Evolutionary conservation across 1,140 invertebrate genomes (phyloP).

Genomic region (Drosophila azteca): DNA sequence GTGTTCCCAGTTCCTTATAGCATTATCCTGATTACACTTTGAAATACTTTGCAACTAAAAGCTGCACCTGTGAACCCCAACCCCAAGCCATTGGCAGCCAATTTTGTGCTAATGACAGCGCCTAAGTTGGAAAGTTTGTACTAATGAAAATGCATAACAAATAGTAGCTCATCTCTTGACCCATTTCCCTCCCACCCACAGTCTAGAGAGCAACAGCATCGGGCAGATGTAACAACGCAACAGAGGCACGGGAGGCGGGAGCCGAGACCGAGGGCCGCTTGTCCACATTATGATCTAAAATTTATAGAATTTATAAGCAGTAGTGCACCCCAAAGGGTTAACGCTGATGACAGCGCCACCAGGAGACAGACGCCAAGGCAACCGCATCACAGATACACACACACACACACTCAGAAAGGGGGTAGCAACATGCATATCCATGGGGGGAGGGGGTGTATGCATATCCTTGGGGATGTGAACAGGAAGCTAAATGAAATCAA

Average conservation of each 20-base stretch:
- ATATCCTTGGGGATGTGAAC: background rate
- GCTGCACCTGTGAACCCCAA: background rate
- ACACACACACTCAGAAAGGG: background rate
- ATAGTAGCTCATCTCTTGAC: slow-evolving; percentile 39
- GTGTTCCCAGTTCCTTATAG: background rate
- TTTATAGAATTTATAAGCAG: slow-evolving; percentile 80
- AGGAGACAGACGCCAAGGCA: slow-evolving; percentile 27
- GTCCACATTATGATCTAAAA: slow-evolving; percentile 78
- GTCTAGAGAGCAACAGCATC: slow-evolving; percentile 7
- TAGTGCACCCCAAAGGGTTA: slow-evolving; percentile 60
- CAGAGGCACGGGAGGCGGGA: background rate
- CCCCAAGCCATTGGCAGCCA: slow-evolving; percentile 1
- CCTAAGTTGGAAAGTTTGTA: slow-evolving; percentile 49
- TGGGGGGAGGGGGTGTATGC: too few relatives aligned
- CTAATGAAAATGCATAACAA: slow-evolving; percentile 80
- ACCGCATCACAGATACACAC: slow-evolving; percentile 18
- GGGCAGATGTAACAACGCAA: slow-evolving; percentile 35
- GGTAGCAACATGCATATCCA: background rate
- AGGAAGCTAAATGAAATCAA: slow-evolving; percentile 28
- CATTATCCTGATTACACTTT: background rate
- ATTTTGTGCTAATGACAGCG: slow-evolving; percentile 60
- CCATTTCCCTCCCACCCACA: slow-evolving; percentile 47
- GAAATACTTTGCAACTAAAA: background rate
- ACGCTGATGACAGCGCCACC: slow-evolving; percentile 41
- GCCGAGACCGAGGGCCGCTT: slow-evolving; percentile 12